Base-by-base conservation (phyloP, 2,888 invertebrate species). In the Volucella zonaria region DNA sequence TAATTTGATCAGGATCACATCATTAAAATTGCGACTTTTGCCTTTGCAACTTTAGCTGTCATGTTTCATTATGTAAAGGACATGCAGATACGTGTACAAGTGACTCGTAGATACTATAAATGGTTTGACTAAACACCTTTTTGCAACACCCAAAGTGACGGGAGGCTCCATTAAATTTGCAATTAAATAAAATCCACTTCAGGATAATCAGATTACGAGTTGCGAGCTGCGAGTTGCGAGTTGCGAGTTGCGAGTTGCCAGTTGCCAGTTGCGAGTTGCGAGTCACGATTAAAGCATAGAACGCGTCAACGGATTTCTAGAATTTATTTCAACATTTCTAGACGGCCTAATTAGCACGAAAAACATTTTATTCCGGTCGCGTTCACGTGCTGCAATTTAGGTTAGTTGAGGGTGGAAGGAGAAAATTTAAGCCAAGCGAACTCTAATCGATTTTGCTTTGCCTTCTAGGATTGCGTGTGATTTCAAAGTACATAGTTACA, bases 311-410 rank as follows among this genome's bases (percentile, higher is more conserved):
- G 38, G 11, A 62, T 62, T 62, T 62, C 43, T 6, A 45, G 31
- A 64, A 49, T 15, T 64, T 64, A 64, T 49, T 64, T 6, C 14
- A 51, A 38, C 18, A 64, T 38, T 64, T 64, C 49, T 51, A 15
- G 49, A 8, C 31, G 31, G 31, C 31, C 15, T 51, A 64, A 64
- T 64, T 64, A 51, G 43, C 64, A 64, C 14, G 38, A 14, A 51
- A 14, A 40, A 64, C 43, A 42, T 43, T 59, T 43, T 43, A 59
- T 18, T 43, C 43, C 6, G 31, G 31, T 6, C 6, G 31, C 6
- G 31, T 31, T 31, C 31, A 31, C 31, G 31, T 31, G 31, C 31
- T 31, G 31, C 31, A 31, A 31, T 31, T 31, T 31, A 31, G 31
- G 6, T 31, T 31, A 31, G 31, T 31, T 31, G 6, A 31, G 31